Conservation (phyloP, 1,140 invertebrate species). For the Zaprionus davidi region DNA sequence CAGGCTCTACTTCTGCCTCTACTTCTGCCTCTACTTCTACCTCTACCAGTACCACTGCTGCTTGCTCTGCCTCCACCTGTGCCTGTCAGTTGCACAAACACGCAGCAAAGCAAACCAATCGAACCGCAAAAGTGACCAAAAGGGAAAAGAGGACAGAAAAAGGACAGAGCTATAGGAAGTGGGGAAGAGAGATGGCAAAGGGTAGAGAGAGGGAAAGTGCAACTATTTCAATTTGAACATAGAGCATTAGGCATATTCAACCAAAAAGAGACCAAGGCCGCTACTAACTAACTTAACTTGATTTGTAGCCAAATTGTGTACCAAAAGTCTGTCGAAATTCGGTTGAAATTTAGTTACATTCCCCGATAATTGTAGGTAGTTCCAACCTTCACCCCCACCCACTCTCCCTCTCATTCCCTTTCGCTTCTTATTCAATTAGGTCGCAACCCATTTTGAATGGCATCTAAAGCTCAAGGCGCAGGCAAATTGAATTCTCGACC, state of each 20-base stretch:
- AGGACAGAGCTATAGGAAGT: too few relatives aligned
- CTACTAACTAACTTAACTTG: too few relatives aligned
- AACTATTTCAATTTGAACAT: neutral
- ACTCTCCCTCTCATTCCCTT: neutral
- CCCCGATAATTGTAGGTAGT: neutral
- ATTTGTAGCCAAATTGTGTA: neutral
- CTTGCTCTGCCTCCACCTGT: neutral
- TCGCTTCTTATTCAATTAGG: neutral
- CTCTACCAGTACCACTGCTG: too few relatives aligned
- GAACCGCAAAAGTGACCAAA: neutral
- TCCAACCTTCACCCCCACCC: neutral
- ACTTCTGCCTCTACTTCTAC: too few relatives aligned
- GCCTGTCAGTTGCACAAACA: conserved; percentile 20
- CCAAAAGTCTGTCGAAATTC: neutral
- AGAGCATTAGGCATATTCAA: too few relatives aligned
- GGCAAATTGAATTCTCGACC: conserved; percentile 28
- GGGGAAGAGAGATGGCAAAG: too few relatives aligned
- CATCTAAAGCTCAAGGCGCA: conserved; percentile 18
- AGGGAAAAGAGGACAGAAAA: too few relatives aligned
- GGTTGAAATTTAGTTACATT: neutral
- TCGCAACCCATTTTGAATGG: conserved; percentile 4
- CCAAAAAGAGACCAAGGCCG: too few relatives aligned
- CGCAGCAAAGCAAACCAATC: conserved; percentile 1
- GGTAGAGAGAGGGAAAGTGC: neutral
- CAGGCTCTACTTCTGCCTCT: too few relatives aligned